Evolutionary conservation across 2,888 invertebrate genomes (phyloP).

Genomic region (Piscicola geometra): DNA sequence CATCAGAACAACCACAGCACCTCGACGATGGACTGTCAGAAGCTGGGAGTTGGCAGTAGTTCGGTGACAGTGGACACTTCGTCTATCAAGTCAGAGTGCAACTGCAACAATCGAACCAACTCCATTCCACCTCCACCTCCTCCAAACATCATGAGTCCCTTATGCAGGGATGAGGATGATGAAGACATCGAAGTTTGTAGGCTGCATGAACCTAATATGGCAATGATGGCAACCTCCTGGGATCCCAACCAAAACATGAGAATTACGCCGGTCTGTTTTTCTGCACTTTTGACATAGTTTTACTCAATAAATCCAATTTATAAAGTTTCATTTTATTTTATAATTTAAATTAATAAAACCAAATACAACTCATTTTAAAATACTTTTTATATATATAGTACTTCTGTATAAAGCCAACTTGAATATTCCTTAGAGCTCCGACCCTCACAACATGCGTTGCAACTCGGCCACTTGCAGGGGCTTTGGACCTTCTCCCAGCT

Average conservation of each 20-base stretch:
- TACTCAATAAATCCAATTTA: no score
- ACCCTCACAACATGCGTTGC: conserved; percentile 21
- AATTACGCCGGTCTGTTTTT: conserved; percentile 20
- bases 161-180: conserved; percentile 22
- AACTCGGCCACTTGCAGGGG: conserved; percentile 27
- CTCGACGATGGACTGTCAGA: conserved; percentile 30
- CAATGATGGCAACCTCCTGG: conserved; percentile 28
- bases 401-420: no score
- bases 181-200: conserved; percentile 28
- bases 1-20: conserved; percentile 13
- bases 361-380: not conserved
- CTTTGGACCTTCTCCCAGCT: conserved; percentile 24
- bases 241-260: conserved; percentile 32
- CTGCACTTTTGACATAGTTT: not conserved
- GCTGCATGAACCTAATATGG: conserved; percentile 22
- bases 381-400: conserved; percentile 1
- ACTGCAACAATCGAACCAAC: conserved; percentile 21
- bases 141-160: not conserved
- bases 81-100: conserved; percentile 29
- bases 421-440: not conserved
- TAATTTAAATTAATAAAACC: not conserved
- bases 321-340: not conserved
- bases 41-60: conserved; percentile 25
- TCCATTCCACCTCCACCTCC: conserved; percentile 5
- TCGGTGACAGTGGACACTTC: conserved; percentile 29